phyloP scores from a whole-genome alignment of 1,140 invertebrate genomes.

The Apocrypta bakeri region DNA sequence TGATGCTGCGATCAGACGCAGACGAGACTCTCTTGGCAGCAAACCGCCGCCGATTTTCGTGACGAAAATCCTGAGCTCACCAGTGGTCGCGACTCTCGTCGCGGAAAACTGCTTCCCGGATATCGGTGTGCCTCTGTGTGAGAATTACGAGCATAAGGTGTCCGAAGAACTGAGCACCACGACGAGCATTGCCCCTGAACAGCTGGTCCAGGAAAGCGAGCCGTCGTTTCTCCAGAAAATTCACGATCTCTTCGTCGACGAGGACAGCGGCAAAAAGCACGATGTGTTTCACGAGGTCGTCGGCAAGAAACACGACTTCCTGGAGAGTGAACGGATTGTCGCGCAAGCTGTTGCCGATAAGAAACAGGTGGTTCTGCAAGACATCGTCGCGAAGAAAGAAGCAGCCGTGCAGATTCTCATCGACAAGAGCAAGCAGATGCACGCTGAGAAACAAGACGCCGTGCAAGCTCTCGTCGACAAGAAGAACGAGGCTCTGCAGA shows the following conservation, averaged over 20 bases:
- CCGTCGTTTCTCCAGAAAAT: too few species aligned
- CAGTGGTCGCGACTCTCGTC: constrained; percentile 54
- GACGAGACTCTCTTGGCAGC: background rate
- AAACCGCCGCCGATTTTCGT: constrained; percentile 44
- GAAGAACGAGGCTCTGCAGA: background rate
- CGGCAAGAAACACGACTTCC: background rate
- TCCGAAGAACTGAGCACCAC: background rate
- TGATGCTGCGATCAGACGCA: background rate
- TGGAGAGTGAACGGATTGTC: background rate
- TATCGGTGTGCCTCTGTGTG: constrained; percentile 52
- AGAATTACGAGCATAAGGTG: constrained; percentile 9
- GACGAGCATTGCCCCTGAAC: background rate
- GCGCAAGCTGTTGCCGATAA: background rate
- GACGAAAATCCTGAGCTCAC: constrained; percentile 54
- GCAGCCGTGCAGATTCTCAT: background rate
- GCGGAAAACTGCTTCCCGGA: constrained; percentile 55
- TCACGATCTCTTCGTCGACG: too few species aligned
- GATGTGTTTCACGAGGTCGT: too few species aligned
- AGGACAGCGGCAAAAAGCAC: too few species aligned
- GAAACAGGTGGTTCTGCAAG: background rate
- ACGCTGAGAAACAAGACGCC: background rate
- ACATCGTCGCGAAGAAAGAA: background rate
- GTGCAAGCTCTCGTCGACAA: too few species aligned
- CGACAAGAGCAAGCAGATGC: too few species aligned
- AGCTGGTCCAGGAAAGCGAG: too few species aligned